phyloP scores from a whole-genome alignment of 2,113 vertebrate species.

The Oostethus manadensis region DNA sequence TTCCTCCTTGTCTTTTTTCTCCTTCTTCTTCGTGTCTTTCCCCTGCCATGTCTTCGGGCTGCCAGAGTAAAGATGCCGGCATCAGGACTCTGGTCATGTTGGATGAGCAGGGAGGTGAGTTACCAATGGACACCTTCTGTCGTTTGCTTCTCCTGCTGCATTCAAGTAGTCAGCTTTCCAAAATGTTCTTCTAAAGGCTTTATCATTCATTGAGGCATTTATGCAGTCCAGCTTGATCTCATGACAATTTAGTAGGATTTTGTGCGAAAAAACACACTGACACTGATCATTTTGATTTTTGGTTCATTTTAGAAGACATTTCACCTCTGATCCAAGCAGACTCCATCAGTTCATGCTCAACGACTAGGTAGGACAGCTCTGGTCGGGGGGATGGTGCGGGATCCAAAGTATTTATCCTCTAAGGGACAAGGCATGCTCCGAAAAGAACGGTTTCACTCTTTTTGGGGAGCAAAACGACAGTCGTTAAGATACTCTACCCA shows the following conservation, averaged over 20 bases:
- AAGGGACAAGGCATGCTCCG: too few species aligned
- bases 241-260: not conserved
- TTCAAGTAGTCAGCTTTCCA: too few species aligned
- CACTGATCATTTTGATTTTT: not conserved
- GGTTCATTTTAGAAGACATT: too few species aligned
- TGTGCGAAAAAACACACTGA: not conserved
- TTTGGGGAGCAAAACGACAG: too few species aligned
- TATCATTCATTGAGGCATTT: not conserved
- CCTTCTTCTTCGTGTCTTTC: conserved; percentile 16
- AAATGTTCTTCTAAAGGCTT: too few species aligned
- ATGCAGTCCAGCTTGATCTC: not conserved
- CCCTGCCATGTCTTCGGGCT: conserved; percentile 29
- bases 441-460: too few species aligned
- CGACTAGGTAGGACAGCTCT: too few species aligned
- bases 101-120: conserved; percentile 99
- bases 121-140: conserved; percentile 15
- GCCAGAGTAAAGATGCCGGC: conserved; percentile 99
- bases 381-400: too few species aligned
- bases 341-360: too few species aligned
- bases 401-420: too few species aligned
- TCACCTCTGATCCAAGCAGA: too few species aligned
- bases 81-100: conserved; percentile 99
- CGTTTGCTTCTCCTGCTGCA: not conserved
- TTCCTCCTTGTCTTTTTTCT: not conserved
- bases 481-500: too few species aligned